phyloP scores from a whole-genome alignment of 2,888 invertebrate genomes.

The Pheosia tremula region DNA sequence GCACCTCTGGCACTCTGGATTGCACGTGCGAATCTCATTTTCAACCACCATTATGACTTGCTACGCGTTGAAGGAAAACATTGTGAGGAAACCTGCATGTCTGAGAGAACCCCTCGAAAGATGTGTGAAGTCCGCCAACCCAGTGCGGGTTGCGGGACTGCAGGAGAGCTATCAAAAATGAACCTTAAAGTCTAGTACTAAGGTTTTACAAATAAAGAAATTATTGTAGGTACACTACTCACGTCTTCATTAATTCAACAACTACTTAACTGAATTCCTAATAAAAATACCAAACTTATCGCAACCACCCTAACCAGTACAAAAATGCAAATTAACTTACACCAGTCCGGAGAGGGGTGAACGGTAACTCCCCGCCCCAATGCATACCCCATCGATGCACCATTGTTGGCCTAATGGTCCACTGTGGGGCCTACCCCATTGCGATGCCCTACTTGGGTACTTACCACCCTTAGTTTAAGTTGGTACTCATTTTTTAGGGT shows the following conservation, averaged over 20 bases:
- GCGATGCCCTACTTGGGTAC: conserved; percentile 54
- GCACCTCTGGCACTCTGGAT: too few species aligned
- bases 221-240: neutral
- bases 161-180: too few species aligned
- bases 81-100: too few species aligned
- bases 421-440: conserved; percentile 55
- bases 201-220: too few species aligned
- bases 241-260: conserved; percentile 1
- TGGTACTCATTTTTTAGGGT: conserved; percentile 33
- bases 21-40: too few species aligned
- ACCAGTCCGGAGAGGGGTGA: conserved; percentile 46
- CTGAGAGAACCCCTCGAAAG: too few species aligned
- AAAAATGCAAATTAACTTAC: conserved; percentile 78
- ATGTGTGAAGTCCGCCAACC: too few species aligned
- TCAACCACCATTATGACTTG: too few species aligned
- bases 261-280: conserved; percentile 26
- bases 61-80: too few species aligned
- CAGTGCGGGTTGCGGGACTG: too few species aligned
- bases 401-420: conserved; percentile 70
- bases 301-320: conserved; percentile 37
- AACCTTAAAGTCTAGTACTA: too few species aligned
- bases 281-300: conserved; percentile 34
- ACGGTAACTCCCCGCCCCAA: conserved; percentile 51
- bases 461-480: conserved; percentile 50
- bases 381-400: conserved; percentile 59